Evolutionary conservation across 2,888 invertebrate genomes (phyloP).

Genomic region (Byasa hedistus): DNA sequence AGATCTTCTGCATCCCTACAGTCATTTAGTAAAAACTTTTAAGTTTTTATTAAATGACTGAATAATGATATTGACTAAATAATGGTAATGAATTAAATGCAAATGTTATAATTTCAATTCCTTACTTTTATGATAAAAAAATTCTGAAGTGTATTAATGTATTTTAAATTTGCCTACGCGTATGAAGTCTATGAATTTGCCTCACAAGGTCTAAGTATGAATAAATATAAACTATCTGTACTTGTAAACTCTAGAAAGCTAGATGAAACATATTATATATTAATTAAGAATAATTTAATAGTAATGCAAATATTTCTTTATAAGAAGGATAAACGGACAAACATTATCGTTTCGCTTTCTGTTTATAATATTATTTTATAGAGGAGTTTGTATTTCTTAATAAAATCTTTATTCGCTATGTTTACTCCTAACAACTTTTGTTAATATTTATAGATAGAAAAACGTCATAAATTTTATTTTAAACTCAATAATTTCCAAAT

Average conservation of each 20-base stretch:
- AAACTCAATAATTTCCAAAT: neutral
- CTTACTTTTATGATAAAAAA: no score
- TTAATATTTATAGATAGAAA: neutral
- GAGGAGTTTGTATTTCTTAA: neutral
- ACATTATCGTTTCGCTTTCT: neutral
- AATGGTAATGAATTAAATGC: no score
- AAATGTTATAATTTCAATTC: no score
- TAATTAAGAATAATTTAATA: slow-evolving; percentile 2
- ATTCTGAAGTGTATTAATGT: no score
- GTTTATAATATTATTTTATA: neutral
- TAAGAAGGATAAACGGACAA: neutral
- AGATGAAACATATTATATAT: slow-evolving; percentile 3
- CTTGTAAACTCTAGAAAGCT: slow-evolving; percentile 13
- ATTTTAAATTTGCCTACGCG: neutral
- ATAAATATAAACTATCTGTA: neutral
- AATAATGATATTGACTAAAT: no score
- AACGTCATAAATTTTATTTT: neutral
- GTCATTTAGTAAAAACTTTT: no score
- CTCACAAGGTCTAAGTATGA: neutral
- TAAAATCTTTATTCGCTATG: neutral
- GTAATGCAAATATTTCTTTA: neutral
- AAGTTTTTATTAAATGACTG: no score
- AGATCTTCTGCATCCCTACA: no score
- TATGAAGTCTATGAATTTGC: neutral
- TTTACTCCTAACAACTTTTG: neutral